phyloP scores from a whole-genome alignment of 2,797 vertebrate genomes.

The Phrynocephalus vlangalii region DNA sequence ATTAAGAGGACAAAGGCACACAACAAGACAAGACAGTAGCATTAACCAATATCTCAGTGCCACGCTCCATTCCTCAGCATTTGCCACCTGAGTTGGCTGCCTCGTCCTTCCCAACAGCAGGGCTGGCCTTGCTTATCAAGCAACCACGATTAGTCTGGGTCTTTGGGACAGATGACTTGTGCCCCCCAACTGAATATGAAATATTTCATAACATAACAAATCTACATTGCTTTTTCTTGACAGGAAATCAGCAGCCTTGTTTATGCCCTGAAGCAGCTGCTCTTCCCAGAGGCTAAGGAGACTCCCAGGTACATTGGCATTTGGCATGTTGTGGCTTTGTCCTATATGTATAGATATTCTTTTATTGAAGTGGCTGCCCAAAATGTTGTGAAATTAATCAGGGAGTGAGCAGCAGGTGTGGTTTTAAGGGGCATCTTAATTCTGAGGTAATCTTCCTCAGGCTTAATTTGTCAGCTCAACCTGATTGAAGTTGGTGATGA shows the following conservation, averaged over 20 bases:
- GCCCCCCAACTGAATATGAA: not conserved
- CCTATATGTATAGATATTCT: slow-evolving; percentile 30
- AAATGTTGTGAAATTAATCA: slow-evolving; percentile 36
- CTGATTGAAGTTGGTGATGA: not conserved
- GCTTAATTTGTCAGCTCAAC: slow-evolving; percentile 55
- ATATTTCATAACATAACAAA: not conserved
- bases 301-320: slow-evolving; percentile 1
- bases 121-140: not conserved
- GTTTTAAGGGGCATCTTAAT: slow-evolving; percentile 33
- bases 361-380: slow-evolving; percentile 40
- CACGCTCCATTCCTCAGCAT: no score
- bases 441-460: slow-evolving; percentile 55
- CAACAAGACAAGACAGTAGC: not conserved
- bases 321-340: slow-evolving; percentile 28
- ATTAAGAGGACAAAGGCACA: not conserved
- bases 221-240: not conserved
- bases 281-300: slow-evolving; percentile 11
- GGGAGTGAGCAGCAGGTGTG: slow-evolving; percentile 23
- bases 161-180: not conserved
- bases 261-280: slow-evolving; percentile 21
- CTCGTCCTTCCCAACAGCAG: not conserved
- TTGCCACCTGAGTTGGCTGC: not conserved
- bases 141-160: not conserved
- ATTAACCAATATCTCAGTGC: not conserved
- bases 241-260: slow-evolving; percentile 16